phyloP scores from a whole-genome alignment of 2,797 vertebrate species.

The Oreonectes daqikongensis region DNA sequence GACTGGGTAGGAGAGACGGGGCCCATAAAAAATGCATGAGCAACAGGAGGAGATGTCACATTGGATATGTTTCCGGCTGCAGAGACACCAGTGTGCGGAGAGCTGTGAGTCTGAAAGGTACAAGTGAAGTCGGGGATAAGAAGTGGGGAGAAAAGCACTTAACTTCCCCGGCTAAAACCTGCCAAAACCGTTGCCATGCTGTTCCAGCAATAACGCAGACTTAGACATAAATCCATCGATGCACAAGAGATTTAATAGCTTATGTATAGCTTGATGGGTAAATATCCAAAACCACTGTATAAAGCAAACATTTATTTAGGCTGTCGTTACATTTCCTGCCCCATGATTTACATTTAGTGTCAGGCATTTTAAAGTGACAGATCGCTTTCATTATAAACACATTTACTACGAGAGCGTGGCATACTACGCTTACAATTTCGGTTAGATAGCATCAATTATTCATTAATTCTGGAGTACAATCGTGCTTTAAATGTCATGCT shows the following conservation, averaged over 20 bases:
- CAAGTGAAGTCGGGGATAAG: constrained; percentile 49
- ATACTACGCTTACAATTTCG: constrained; percentile 50
- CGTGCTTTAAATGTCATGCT: constrained; percentile 60
- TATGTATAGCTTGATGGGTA: constrained; percentile 6
- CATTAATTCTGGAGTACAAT: constrained; percentile 49
- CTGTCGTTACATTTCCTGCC: neutral
- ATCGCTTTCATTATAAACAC: constrained; percentile 34
- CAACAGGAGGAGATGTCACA: constrained; percentile 80
- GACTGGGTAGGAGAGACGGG: constrained; percentile 56
- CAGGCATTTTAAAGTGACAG: constrained; percentile 3
- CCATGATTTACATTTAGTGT: constrained; percentile 8
- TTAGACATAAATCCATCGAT: constrained; percentile 18
- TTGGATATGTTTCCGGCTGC: constrained; percentile 73
- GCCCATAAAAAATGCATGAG: constrained; percentile 80
- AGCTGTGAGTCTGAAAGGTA: constrained; percentile 62
- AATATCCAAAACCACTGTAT: constrained; percentile 6
- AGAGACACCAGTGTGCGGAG: constrained; percentile 67
- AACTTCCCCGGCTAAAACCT: constrained; percentile 17
- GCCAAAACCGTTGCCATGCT: constrained; percentile 10
- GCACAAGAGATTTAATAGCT: constrained; percentile 21
- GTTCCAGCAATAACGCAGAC: constrained; percentile 24
- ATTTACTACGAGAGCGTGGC: constrained; percentile 40
- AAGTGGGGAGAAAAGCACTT: constrained; percentile 32
- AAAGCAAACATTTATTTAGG: constrained; percentile 17
- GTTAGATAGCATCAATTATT: constrained; percentile 59